Evolutionary conservation across 2,113 vertebrate genomes (phyloP).

Genomic region (Myxocyprinus asiaticus): DNA sequence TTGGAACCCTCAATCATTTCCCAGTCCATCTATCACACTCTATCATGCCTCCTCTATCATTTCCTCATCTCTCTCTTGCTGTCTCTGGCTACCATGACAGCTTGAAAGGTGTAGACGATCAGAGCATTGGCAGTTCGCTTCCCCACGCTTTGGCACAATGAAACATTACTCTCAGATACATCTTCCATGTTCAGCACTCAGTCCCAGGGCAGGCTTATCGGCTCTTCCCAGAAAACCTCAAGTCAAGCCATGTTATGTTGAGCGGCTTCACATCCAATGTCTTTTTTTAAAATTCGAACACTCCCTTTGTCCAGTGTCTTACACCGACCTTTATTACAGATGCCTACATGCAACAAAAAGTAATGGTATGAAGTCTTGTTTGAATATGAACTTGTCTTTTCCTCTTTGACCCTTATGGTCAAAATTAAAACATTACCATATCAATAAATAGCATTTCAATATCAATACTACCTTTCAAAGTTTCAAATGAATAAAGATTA

Average conservation of each 20-base stretch:
- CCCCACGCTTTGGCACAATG: conserved; percentile 56
- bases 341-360: no score
- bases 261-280: conserved; percentile 53
- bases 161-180: conserved; percentile 75
- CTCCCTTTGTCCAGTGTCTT: conserved; percentile 49
- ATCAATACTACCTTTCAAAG: background rate
- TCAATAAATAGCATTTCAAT: conserved; percentile 30
- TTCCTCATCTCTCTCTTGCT: conserved; percentile 46
- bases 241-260: conserved; percentile 53
- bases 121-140: conserved; percentile 65
- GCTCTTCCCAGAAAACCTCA: conserved; percentile 56
- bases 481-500: background rate
- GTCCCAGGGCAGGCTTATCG: conserved; percentile 63
- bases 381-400: conserved; percentile 23
- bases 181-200: conserved; percentile 68
- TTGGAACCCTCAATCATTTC: conserved; percentile 38
- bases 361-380: no score
- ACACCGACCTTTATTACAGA: conserved; percentile 9
- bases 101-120: conserved; percentile 64
- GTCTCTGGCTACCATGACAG: conserved; percentile 59
- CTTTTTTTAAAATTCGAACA: conserved; percentile 73
- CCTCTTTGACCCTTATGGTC: background rate
- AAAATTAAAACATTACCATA: conserved; percentile 34
- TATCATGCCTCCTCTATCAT: conserved; percentile 45
- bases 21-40: conserved; percentile 45